These are phyloP conservation scores for Cathartes aura DNA, from an alignment of 2,113 vertebrate genomes.

Conservation along the genomic window DNA sequence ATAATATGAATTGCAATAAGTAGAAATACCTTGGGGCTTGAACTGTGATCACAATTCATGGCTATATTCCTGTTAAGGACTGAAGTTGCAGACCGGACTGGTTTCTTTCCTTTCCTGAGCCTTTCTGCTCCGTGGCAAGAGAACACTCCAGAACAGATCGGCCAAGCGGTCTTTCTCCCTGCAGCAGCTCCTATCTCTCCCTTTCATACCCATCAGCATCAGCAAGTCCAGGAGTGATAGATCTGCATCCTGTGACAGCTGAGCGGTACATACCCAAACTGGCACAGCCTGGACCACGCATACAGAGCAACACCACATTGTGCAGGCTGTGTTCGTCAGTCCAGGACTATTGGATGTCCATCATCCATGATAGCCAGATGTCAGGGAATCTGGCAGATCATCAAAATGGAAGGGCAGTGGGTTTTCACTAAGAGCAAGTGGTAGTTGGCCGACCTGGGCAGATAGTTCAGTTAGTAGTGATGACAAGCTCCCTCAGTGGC, in stretches of 20 bases:
- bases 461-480: neutral
- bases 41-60: neutral
- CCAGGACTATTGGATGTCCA: neutral
- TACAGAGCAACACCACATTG: fast-evolving
- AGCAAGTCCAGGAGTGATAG: neutral
- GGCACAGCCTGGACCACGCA: neutral
- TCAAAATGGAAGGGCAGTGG: neutral
- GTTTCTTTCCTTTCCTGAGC: neutral
- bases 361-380: neutral
- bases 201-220: neutral
- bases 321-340: no score
- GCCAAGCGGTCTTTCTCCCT: neutral
- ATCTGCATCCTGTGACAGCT: neutral
- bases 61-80: neutral
- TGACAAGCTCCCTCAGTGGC: neutral
- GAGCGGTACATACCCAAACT: neutral
- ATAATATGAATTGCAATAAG: neutral
- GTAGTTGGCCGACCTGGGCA: neutral
- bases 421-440: neutral
- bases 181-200: neutral
- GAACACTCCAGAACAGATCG: neutral
- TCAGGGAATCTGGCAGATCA: neutral
- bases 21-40: neutral
- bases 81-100: neutral
- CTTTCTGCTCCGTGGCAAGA: neutral